A percentile compares a stretch with the other conserved stretches of the same genome.
phyloP scores from a whole-genome alignment of 2,888 invertebrate genomes.

The Lottia gigantea region DNA sequence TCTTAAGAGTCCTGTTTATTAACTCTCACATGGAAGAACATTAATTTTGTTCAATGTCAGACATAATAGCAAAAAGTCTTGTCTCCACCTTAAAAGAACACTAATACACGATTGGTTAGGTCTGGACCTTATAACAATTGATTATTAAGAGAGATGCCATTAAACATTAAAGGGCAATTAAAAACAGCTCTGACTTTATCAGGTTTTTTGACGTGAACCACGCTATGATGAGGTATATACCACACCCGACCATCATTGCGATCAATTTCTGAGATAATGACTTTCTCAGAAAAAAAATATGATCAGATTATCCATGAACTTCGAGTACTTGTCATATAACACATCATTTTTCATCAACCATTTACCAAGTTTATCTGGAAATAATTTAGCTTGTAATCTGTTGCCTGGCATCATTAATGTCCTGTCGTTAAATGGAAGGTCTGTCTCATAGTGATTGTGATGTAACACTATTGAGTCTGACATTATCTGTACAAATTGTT shows the following conservation, averaged over 20 bases:
- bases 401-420: slow-evolving; percentile 14
- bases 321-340: slow-evolving; percentile 15
- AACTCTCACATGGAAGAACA: slow-evolving; percentile 29
- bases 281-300: slow-evolving; percentile 24
- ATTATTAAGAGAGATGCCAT: slow-evolving; percentile 28
- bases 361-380: slow-evolving; percentile 1
- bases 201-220: neutral
- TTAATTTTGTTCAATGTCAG: slow-evolving; percentile 28
- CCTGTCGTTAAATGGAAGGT: slow-evolving; percentile 21
- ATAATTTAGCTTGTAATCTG: neutral
- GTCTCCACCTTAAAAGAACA: slow-evolving; percentile 28
- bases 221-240: slow-evolving; percentile 20
- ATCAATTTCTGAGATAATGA: neutral
- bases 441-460: slow-evolving; percentile 20
- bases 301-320: slow-evolving; percentile 20
- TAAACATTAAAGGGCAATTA: slow-evolving; percentile 29
- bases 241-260: slow-evolving; percentile 10
- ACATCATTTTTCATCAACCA: slow-evolving; percentile 15
- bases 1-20: too few species aligned
- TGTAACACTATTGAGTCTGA: neutral
- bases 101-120: slow-evolving; percentile 24
- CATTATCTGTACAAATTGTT: slow-evolving; percentile 12
- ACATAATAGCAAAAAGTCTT: slow-evolving; percentile 23
- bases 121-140: slow-evolving; percentile 33
- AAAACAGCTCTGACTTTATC: slow-evolving; percentile 30